Base-by-base conservation (phyloP, 1,140 invertebrate species). In the Hirudo medicinalis region DNA sequence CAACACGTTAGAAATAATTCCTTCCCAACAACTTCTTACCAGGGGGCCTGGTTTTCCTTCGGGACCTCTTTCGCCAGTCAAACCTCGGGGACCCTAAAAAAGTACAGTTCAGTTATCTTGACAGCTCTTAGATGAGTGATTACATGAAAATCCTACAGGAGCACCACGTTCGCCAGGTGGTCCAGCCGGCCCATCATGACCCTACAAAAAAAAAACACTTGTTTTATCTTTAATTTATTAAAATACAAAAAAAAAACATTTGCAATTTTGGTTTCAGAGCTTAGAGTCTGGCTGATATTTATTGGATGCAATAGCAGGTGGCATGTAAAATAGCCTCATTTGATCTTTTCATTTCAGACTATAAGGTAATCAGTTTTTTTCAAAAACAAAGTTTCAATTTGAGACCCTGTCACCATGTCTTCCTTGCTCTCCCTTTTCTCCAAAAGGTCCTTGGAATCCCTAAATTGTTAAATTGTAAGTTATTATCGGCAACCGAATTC, bases 61-160 rank as follows among this genome's bases (percentile, higher is more conserved):
- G 29, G 57, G 19, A 13, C 57, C 57, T 32, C 57, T 63, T 63
- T 63, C 57, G 11, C 57, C 57, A 9, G 57, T 22, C 22, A 32
- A 32, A 63, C 57, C 57, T 22, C 57, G 57, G 29, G 57, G 57
- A 25, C 57, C 57, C 57, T 63, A 63, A 63, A 63, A n/a, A 25
- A 25, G 22, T 4, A 63, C 9, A 25, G 3, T 63, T 22, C 29
- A 13, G 29, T 63, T 63, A 25, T 19, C 22, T 63, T 63, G 57
- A n/a, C 43, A 63, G 22, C 22, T 63, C 5, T 5, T 63, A 63
- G 17, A 63, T 13, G 57, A 25, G 29, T 63, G 57, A 63, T 8
- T 22, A 63, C 57, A 5, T 22, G 22, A n/a, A 63, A 63, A 25
- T 25, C 57, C 15, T 63, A 63, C 57, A 11, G 19, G 20, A 63